These are phyloP conservation scores for Heliconius ismenius DNA, from an alignment of 2,888 invertebrate species.

Conservation along the genomic window DNA sequence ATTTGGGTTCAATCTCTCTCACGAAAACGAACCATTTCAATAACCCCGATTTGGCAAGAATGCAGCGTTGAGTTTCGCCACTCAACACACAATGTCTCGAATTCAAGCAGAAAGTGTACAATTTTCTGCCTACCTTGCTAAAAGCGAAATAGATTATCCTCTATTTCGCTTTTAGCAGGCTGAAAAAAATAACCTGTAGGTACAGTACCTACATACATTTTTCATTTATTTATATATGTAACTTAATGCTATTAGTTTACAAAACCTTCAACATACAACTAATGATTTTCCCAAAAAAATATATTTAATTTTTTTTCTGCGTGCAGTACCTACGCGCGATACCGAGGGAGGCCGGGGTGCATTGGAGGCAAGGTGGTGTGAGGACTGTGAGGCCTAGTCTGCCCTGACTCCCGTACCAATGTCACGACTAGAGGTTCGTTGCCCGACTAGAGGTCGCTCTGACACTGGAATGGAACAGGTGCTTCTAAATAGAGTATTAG, in stretches of 20 bases:
- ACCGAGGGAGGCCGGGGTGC: conserved; percentile 49
- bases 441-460: conserved; percentile 70
- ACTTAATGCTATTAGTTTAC: too few relatives aligned
- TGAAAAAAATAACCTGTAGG: not conserved
- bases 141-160: not conserved
- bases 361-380: conserved; percentile 58
- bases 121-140: too few relatives aligned
- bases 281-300: not conserved
- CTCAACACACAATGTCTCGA: not conserved
- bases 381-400: conserved; percentile 63
- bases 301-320: not conserved
- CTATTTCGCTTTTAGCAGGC: too few relatives aligned
- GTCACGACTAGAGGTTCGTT: conserved; percentile 77
- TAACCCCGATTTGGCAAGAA: not conserved
- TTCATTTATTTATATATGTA: not conserved
- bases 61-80: not conserved
- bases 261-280: too few relatives aligned
- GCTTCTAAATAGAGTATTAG: conserved; percentile 28
- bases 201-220: not conserved
- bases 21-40: not conserved
- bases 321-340: conserved; percentile 14
- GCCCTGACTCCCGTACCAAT: conserved; percentile 71
- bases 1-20: not conserved
- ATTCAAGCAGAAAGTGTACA: accelerated
- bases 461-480: conserved; percentile 41